Evolutionary conservation across 2,797 vertebrate genomes (phyloP).

Genomic region (Aulostomus chinensis): DNA sequence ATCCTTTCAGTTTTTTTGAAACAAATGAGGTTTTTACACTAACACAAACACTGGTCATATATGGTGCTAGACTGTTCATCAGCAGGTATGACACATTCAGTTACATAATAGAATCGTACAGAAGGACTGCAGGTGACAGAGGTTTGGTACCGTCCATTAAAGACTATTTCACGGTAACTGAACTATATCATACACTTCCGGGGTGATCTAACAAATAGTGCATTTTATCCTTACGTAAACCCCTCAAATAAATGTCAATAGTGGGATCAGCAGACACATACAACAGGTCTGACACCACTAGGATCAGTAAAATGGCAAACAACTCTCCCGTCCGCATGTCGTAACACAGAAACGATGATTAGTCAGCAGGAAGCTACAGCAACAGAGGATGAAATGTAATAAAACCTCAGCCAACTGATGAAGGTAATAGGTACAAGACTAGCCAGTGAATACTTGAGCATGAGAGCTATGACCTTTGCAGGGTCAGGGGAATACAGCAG

Average conservation of each 20-base stretch:
- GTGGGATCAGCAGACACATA: too few species aligned
- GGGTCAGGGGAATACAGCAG: conserved; percentile 23
- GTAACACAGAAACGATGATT: conserved; percentile 26
- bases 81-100: conserved; percentile 26
- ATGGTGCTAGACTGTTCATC: conserved; percentile 29
- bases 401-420: conserved; percentile 21
- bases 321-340: too few species aligned
- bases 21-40: conserved; percentile 52
- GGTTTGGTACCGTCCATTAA: background rate
- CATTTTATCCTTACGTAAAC: too few species aligned
- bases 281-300: too few species aligned
- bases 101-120: conserved; percentile 49
- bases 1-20: conserved; percentile 18
- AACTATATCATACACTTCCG: conserved; percentile 3
- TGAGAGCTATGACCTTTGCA: conserved; percentile 25
- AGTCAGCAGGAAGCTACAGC: conserved; percentile 43
- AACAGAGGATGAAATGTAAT: conserved; percentile 48
- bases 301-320: too few species aligned
- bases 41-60: conserved; percentile 52
- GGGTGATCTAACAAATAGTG: too few species aligned
- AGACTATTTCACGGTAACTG: background rate
- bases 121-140: conserved; percentile 24
- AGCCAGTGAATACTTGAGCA: conserved; percentile 42
- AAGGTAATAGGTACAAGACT: conserved; percentile 38
- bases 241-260: too few species aligned